These are phyloP conservation scores for Metallyticus violacea DNA, from an alignment of 2,888 invertebrate genomes.

Conservation along the genomic window DNA sequence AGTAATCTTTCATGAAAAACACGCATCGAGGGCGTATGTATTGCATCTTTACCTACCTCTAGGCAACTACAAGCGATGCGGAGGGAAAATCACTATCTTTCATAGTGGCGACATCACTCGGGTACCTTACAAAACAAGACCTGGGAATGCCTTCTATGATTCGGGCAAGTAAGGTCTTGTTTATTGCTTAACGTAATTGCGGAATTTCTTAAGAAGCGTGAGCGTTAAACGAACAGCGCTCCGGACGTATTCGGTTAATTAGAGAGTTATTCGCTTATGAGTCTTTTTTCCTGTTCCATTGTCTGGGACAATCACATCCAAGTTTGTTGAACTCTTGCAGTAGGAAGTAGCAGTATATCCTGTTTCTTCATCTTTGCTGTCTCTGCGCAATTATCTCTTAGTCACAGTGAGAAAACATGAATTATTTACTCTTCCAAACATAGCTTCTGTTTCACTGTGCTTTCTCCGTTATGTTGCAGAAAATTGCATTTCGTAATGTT, in stretches of 20 bases:
- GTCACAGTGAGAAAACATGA: not conserved
- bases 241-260: not conserved
- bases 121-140: too few relatives aligned
- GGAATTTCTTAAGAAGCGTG: not conserved
- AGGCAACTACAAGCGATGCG: too few relatives aligned
- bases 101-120: too few relatives aligned
- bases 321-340: not conserved
- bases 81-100: too few relatives aligned
- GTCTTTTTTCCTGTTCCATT: not conserved
- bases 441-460: not conserved
- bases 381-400: not conserved
- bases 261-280: not conserved
- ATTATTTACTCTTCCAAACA: not conserved
- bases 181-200: too few relatives aligned
- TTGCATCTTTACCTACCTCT: too few relatives aligned
- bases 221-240: not conserved
- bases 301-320: not conserved
- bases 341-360: not conserved
- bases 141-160: too few relatives aligned
- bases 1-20: too few relatives aligned
- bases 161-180: too few relatives aligned
- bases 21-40: too few relatives aligned
- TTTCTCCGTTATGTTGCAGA: not conserved
- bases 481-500: not conserved
- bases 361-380: not conserved